Conservation (phyloP, 2,888 invertebrate species). For the Cylindroiulus punctatus region DNA sequence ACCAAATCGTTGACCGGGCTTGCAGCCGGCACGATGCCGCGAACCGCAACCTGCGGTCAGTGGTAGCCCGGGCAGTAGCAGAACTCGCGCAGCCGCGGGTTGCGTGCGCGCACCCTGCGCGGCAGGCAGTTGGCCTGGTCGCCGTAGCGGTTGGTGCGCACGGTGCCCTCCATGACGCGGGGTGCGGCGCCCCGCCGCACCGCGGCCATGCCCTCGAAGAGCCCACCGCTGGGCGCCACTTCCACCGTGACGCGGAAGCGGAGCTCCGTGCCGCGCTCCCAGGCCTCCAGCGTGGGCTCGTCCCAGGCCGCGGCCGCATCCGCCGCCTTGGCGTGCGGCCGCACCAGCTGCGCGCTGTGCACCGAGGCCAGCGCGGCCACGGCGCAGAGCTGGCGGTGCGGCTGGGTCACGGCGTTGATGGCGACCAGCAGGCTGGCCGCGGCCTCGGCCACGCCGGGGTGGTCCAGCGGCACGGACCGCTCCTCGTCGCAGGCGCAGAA, state of each 20-base stretch:
- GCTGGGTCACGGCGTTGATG: constrained; percentile 74
- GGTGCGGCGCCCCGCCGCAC: constrained; percentile 63
- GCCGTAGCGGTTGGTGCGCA: constrained; percentile 66
- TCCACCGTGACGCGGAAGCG: constrained; percentile 69
- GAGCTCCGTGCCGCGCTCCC: not conserved
- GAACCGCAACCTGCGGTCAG: not conserved
- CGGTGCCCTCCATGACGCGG: constrained; percentile 73
- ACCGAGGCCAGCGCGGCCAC: constrained; percentile 73
- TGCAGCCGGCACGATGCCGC: too few relatives aligned
- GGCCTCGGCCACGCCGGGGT: constrained; percentile 71
- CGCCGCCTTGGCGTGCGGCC: constrained; percentile 71
- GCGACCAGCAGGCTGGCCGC: constrained; percentile 73
- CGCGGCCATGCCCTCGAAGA: constrained; percentile 84
- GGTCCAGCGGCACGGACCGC: constrained; percentile 70
- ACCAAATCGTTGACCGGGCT: too few relatives aligned
- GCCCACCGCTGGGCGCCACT: constrained; percentile 75
- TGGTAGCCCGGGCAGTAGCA: not conserved
- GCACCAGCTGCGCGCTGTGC: constrained; percentile 70
- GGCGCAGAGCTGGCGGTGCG: constrained; percentile 70
- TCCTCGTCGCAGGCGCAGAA: constrained; percentile 89
- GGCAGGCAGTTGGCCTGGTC: constrained; percentile 64
- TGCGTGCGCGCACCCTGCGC: not conserved
- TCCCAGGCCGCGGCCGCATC: not conserved
- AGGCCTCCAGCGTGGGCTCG: not conserved
- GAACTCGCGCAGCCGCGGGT: not conserved